Evolutionary conservation across 2,888 invertebrate genomes (phyloP).

Genomic region (Sphaerophoria rueppellii): DNA sequence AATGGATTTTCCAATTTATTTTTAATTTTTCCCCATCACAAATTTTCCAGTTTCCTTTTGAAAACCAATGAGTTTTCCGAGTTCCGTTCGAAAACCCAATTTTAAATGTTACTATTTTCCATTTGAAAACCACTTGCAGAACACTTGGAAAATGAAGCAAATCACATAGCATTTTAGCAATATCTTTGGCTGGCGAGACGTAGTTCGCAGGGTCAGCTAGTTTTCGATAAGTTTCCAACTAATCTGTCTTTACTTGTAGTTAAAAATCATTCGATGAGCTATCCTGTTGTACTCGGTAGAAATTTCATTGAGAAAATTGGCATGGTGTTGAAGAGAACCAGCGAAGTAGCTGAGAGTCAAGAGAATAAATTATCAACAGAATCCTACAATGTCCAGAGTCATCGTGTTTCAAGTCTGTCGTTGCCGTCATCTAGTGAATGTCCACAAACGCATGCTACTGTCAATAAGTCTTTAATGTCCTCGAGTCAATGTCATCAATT

Average conservation of each 20-base stretch:
- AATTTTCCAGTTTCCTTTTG: too few relatives aligned
- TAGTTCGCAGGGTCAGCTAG: too few relatives aligned
- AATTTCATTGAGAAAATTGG: constrained; percentile 51
- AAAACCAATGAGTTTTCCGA: too few relatives aligned
- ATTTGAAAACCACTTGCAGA: too few relatives aligned
- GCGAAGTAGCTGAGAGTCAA: constrained; percentile 8
- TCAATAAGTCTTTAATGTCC: neutral
- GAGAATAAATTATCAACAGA: constrained; percentile 9
- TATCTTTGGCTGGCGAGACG: too few relatives aligned
- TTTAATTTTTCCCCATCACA: too few relatives aligned
- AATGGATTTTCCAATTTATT: too few relatives aligned
- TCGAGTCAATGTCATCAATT: constrained; percentile 22
- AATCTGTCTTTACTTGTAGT: constrained; percentile 55
- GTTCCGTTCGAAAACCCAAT: too few relatives aligned
- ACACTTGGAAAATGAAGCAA: too few relatives aligned
- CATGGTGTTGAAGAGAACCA: neutral
- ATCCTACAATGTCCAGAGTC: neutral
- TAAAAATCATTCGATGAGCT: constrained; percentile 51
- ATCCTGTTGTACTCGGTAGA: constrained; percentile 38
- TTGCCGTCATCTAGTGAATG: too few relatives aligned
- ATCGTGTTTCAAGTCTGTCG: constrained; percentile 4
- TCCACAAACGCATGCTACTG: neutral
- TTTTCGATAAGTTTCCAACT: constrained; percentile 39
- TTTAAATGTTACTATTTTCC: too few relatives aligned
- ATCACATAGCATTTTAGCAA: too few relatives aligned